Percentiles rank a stretch among this genome's conserved stretches.
These are phyloP conservation scores for Gari tellinella DNA, from an alignment of 2,888 invertebrate genomes.

Conservation along the genomic window DNA sequence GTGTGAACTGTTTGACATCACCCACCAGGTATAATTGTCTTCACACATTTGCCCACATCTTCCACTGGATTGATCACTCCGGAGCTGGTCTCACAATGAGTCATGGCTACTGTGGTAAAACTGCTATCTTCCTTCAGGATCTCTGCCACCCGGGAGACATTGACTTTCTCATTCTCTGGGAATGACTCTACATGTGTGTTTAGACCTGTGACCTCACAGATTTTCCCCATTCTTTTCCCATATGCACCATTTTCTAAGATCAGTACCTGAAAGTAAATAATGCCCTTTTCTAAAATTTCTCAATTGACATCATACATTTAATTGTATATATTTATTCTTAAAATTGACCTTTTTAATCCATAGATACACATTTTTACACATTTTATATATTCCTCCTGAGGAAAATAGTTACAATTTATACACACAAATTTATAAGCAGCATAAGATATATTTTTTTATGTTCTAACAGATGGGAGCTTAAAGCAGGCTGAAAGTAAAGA, in stretches of 20 bases:
- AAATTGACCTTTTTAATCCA: too few species aligned
- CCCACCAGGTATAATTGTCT: slow-evolving; percentile 74
- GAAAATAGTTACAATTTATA: too few species aligned
- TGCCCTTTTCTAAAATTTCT: background rate
- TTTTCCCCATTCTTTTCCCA: slow-evolving; percentile 84
- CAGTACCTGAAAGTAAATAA: slow-evolving; percentile 79
- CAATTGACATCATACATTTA: too few species aligned
- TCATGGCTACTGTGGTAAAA: slow-evolving; percentile 83
- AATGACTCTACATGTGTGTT: slow-evolving; percentile 79
- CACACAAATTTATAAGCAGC: too few species aligned
- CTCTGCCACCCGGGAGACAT: slow-evolving; percentile 69
- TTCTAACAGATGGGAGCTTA: too few species aligned
- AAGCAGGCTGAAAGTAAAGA: too few species aligned
- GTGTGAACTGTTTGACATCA: too few species aligned
- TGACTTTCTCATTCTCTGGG: slow-evolving; percentile 81
- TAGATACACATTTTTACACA: too few species aligned
- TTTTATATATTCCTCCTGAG: too few species aligned
- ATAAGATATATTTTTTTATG: too few species aligned
- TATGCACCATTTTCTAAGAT: slow-evolving; percentile 85
- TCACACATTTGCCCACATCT: slow-evolving; percentile 83
- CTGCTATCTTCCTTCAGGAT: slow-evolving; percentile 72
- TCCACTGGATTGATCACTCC: slow-evolving; percentile 85
- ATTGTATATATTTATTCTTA: too few species aligned
- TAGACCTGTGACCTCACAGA: slow-evolving; percentile 83
- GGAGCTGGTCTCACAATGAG: slow-evolving; percentile 86